Base-by-base conservation (phyloP, 2,113 vertebrate species). In the Romanogobio albipinnatus region DNA sequence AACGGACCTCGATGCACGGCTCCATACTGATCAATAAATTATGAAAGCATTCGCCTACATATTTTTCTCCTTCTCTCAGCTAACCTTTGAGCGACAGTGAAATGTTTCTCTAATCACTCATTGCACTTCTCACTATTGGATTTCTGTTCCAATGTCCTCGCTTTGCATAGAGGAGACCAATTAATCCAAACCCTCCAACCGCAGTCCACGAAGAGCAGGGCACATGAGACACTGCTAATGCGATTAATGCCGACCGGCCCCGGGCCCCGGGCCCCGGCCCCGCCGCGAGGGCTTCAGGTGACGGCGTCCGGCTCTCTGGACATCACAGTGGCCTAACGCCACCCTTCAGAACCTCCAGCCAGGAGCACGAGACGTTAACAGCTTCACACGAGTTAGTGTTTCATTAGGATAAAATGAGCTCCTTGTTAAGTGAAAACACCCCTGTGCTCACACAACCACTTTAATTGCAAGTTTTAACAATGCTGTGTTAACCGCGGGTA, bases 81-180 rank as follows among this genome's bases (percentile, higher is more conserved):
- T 82, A 89, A 92, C 90, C 89, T 93, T 90, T 90, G 84, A 89
- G 77, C 73, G 78, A 76, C 88, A 84, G 87, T 89, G 83, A 92
- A 93, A 93, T 92, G 90, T 91, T 92, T 92, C 89, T 88, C 88
- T 91, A 91, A 93, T 94, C 91, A 92, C 86, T 92, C 92, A 93
- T 94, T 92, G 91, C 85, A 76, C 83, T 91, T 80, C 86, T 89
- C 82, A 26, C 71, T 91, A 94, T 94, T 92, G 93, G 91, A 91
- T 92, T 93, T 70, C 88, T 90, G 91, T 89, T 92, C 88, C 90
- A 91, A 78, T 90, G 80, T 88, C 86, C 86, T 89, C 88, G 89
- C 92, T 92, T 94, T 95, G 92, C 93, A 93, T 94, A 91, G 91
- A 82, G 83, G 68, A 87, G 90, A 86, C 89, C 93, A 92, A 94